A percentile compares a stretch with the other conserved stretches of the same genome.
Evolutionary conservation across 2,888 invertebrate species (phyloP).

Genomic region (Idaea biselata): DNA sequence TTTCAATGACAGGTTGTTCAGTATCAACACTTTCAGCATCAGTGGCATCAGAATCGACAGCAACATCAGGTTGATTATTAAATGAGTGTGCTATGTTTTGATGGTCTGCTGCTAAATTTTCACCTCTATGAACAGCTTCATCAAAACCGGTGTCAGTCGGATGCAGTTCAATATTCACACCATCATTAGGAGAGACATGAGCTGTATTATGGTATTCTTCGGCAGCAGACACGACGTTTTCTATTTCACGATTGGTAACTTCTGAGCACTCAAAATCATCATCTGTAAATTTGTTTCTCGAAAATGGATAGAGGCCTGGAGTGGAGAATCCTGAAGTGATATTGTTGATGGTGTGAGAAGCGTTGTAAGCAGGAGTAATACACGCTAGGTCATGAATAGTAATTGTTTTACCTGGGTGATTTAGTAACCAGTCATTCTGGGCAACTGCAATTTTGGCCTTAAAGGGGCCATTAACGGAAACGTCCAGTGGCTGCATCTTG

Average conservation of each 20-base stretch:
- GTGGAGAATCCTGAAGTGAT: slow-evolving; percentile 13
- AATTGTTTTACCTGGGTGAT: slow-evolving; percentile 23
- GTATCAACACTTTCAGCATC: too few species aligned
- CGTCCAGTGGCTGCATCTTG: slow-evolving; percentile 22
- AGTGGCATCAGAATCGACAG: too few species aligned
- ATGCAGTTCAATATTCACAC: too few species aligned
- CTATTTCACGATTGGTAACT: slow-evolving; percentile 10
- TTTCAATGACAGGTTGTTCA: too few species aligned
- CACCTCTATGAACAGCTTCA: too few species aligned
- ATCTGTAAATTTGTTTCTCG: slow-evolving; percentile 10
- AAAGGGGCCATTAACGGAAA: slow-evolving; percentile 21
- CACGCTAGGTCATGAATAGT: slow-evolving; percentile 20
- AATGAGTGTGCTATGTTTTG: too few species aligned
- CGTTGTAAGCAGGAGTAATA: slow-evolving; percentile 23
- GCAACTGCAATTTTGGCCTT: slow-evolving; percentile 16
- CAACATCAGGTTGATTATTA: too few species aligned
- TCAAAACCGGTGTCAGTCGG: too few species aligned
- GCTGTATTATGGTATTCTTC: too few species aligned
- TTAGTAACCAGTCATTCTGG: slow-evolving; percentile 22
- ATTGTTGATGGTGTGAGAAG: slow-evolving; percentile 14
- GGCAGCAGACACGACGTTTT: too few species aligned
- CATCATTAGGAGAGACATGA: too few species aligned
- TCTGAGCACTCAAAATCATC: slow-evolving; percentile 14
- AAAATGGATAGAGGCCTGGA: slow-evolving; percentile 17
- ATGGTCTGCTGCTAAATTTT: too few species aligned